Evolutionary conservation across 1,140 invertebrate genomes (phyloP).

Genomic region (Drosophila rhopaloa): DNA sequence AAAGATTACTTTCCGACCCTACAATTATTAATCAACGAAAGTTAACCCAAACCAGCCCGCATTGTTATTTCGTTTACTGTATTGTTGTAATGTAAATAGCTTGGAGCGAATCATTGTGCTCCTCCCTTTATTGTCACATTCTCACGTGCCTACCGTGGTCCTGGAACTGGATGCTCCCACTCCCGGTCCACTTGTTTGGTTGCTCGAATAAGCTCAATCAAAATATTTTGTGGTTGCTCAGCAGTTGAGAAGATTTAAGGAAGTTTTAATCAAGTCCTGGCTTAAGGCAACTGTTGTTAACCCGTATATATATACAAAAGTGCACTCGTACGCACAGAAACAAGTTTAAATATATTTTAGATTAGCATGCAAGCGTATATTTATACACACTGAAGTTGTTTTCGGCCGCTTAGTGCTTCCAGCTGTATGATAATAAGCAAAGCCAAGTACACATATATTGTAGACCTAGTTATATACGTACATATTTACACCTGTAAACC

Average conservation of each 20-base stretch:
- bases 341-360: constrained; percentile 30
- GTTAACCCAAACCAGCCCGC: constrained; percentile 19
- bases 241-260: constrained; percentile 17
- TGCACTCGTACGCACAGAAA: constrained; percentile 19
- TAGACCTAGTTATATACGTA: constrained; percentile 34
- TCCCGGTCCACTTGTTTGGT: constrained; percentile 39
- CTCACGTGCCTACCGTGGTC: constrained; percentile 51
- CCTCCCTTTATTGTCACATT: constrained; percentile 36
- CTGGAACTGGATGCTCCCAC: background rate
- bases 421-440: constrained; percentile 43
- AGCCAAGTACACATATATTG: constrained; percentile 27
- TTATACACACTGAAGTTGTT: constrained; percentile 41
- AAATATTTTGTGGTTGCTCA: constrained; percentile 31
- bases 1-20: constrained; percentile 21
- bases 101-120: constrained; percentile 6
- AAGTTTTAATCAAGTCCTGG: constrained; percentile 5
- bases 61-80: constrained; percentile 41
- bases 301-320: constrained; percentile 23
- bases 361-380: constrained; percentile 45
- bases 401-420: constrained; percentile 31
- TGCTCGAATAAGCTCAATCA: constrained; percentile 77
- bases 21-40: background rate
- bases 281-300: constrained; percentile 33
- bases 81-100: constrained; percentile 38
- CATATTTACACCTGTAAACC: constrained; percentile 59